Percentiles rank a stretch among this genome's conserved stretches.
These are phyloP conservation scores for Sphenopsis melanotis DNA, from an alignment of 2,797 vertebrate genomes.

Conservation along the genomic window DNA sequence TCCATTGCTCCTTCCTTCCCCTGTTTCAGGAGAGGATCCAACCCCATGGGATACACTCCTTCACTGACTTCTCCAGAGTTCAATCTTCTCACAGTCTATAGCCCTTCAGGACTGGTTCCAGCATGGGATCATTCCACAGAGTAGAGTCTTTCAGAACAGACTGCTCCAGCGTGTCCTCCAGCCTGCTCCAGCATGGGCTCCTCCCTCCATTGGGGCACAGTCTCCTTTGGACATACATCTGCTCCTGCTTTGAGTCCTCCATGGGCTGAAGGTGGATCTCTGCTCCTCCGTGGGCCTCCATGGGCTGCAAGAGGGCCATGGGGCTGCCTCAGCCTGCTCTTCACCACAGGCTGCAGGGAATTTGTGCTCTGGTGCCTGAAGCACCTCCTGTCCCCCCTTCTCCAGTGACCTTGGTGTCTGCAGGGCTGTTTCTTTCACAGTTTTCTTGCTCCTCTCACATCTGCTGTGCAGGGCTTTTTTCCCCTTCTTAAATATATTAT, in stretches of 20 bases:
- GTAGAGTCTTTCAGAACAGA: neutral
- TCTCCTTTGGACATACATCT: neutral
- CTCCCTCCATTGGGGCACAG: neutral
- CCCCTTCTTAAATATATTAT: neutral
- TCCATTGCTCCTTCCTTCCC: neutral
- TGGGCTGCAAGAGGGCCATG: rapidly evolving
- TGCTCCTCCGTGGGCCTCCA: rapidly evolving
- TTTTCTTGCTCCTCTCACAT: neutral
- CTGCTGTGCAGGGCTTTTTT: neutral
- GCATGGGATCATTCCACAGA: rapidly evolving
- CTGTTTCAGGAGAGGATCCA: neutral
- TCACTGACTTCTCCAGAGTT: neutral
- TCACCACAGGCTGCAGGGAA: neutral
- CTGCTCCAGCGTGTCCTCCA: neutral
- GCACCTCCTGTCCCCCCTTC: neutral
- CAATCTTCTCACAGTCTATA: neutral
- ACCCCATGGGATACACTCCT: neutral
- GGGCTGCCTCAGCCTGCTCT: neutral
- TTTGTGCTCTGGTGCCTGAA: rapidly evolving
- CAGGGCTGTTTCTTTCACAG: neutral
- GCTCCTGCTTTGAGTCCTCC: neutral
- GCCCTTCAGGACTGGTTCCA: neutral
- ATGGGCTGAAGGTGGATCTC: neutral
- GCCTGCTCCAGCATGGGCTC: neutral
- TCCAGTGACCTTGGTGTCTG: neutral